Percentiles rank a stretch among this genome's conserved stretches.
Conservation (phyloP, 2,888 invertebrate genomes). For the Calameuta idolon region DNA sequence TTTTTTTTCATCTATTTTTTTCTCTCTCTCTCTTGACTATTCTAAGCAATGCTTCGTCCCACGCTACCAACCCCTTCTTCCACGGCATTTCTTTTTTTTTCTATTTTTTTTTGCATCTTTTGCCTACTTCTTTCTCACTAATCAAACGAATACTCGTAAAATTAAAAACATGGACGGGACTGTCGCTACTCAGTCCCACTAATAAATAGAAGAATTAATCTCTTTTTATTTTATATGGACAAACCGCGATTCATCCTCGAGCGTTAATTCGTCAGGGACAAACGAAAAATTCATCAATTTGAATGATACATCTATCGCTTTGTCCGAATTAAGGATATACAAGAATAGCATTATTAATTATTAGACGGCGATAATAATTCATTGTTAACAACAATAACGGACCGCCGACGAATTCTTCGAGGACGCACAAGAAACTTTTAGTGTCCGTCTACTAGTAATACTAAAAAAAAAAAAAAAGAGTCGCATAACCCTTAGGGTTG, state of each 20-base stretch:
- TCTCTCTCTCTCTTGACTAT: background rate
- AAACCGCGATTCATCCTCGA: background rate
- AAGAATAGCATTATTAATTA: background rate
- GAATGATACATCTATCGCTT: background rate
- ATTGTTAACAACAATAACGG: background rate
- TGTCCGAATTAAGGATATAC: background rate
- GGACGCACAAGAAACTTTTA: background rate
- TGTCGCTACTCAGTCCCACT: background rate
- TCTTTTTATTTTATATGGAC: background rate
- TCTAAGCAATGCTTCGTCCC: background rate
- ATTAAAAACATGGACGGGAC: background rate
- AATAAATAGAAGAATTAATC: background rate
- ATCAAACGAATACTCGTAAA: background rate
- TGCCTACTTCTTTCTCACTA: background rate
- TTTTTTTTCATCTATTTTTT: background rate
- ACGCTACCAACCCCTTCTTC: background rate
- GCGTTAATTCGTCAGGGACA: background rate
- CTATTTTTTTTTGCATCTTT: background rate
- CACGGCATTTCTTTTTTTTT: background rate
- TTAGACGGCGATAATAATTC: background rate
- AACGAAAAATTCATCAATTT: background rate
- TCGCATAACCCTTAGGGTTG: background rate
- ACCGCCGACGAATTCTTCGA: background rate
- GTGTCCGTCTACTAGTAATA: background rate
- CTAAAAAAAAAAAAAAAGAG: background rate